Evolutionary conservation across 2,888 invertebrate genomes (phyloP), one percentile per base, ranked within the genome.

Genomic region (Boloria euphrosyne): DNA sequence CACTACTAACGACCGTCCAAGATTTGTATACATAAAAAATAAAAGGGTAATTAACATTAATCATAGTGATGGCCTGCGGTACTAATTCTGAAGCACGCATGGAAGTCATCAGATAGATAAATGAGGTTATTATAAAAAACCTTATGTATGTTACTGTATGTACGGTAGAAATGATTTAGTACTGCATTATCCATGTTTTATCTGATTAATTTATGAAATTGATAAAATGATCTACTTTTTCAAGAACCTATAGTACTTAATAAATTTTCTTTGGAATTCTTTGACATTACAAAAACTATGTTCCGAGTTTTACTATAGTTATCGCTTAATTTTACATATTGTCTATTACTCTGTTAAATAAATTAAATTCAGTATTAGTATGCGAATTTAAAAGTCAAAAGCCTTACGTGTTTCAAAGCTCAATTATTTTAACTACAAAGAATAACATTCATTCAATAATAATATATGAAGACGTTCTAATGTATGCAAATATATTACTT

Each of bases 31-130:
- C 18, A 54, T 50, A 62, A 60, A 53, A 70, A 65, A 60, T 66
- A 58, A 66, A 83, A 85, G 82, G 80, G 84, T 86, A 88, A 90
- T 90, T 89, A 90, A 83, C 86, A 88, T 91, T 86, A 85, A 88
- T 91, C 90, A 88, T 84, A 85, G 80, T 79, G 80, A 85, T 82
- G 80, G 80, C 79, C 80, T 76, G 67, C 62, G 78, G 82, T 80
- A 85, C 78, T 88, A 86, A 87, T 89, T 84, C 83, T 80, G 78
- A 78, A 76, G 73, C 73, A 72, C 75, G 73, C 74, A 73, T 74
- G 71, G 63, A 70, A 69, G 75, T 71, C 73, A 61, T 66, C 61
- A 68, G 69, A 64, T 68, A 70, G 74, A 84, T 82, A 80, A 79
- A 84, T 82, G 80, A 81, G 73, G 74, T 68, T 75, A 77, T 76